phyloP scores from a whole-genome alignment of 2,113 vertebrate genomes.

The Hystrix brachyura region DNA sequence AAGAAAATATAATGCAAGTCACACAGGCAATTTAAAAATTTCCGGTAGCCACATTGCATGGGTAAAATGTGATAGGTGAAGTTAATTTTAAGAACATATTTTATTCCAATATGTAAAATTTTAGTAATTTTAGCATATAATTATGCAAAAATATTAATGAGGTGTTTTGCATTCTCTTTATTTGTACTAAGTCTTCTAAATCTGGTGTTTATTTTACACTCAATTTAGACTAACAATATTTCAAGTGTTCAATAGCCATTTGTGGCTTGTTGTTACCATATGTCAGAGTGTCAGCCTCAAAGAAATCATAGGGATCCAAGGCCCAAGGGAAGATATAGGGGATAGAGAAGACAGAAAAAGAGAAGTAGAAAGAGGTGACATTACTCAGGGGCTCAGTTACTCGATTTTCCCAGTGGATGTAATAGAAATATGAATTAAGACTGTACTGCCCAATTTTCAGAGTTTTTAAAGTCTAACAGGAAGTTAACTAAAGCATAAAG shows the following conservation, averaged over 20 bases:
- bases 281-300: not conserved
- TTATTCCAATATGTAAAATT: not conserved
- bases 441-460: not conserved
- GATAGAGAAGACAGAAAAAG: not conserved
- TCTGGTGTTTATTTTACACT: not conserved
- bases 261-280: not conserved
- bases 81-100: constrained; percentile 32
- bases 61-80: not conserved
- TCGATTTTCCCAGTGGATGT: no score
- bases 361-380: not conserved
- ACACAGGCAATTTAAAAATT: not conserved
- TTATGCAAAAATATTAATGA: constrained; percentile 38
- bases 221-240: not conserved
- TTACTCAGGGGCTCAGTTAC: no score
- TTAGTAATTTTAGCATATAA: constrained; percentile 28
- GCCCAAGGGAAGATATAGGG: not conserved
- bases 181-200: constrained; percentile 39
- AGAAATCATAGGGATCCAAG: not conserved
- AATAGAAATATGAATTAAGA: no score
- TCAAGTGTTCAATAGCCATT: not conserved
- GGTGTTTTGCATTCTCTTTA: constrained; percentile 24
- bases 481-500: constrained; percentile 29
- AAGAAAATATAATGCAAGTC: not conserved
- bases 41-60: not conserved
- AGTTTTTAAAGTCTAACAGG: not conserved